Percentiles rank a stretch among this genome's conserved stretches.
Conservation (phyloP, 2,797 vertebrate species). For the Triplophysa yarkandensis region DNA sequence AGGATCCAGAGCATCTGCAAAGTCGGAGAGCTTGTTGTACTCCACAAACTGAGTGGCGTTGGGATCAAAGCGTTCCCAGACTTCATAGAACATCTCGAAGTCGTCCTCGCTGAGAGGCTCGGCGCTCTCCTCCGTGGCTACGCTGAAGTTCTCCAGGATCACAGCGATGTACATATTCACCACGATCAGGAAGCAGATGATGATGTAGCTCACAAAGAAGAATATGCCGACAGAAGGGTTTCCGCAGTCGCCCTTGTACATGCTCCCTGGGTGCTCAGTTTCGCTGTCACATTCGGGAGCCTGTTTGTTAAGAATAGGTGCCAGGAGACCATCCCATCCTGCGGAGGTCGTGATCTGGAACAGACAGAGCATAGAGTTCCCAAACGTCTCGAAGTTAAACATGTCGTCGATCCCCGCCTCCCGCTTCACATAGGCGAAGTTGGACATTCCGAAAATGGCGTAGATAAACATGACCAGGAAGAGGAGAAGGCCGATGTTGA, state of each 20-base stretch:
- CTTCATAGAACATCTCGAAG: constrained; percentile 98
- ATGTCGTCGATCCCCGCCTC: constrained; percentile 94
- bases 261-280: constrained; percentile 85
- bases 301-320: constrained; percentile 90
- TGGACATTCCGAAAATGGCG: constrained; percentile 97
- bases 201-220: constrained; percentile 97
- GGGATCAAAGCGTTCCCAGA: constrained; percentile 95
- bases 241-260: constrained; percentile 87
- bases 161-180: constrained; percentile 98
- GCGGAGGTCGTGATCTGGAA: constrained; percentile 96
- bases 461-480: constrained; percentile 99
- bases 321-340: constrained; percentile 89
- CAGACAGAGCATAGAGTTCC: constrained; percentile 97
- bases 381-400: constrained; percentile 98
- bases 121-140: constrained; percentile 93
- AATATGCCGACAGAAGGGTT: constrained; percentile 90
- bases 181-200: constrained; percentile 95
- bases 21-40: constrained; percentile 86
- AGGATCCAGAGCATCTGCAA: constrained; percentile 89
- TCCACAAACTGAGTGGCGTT: constrained; percentile 96
- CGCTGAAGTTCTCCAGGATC: constrained; percentile 96
- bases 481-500: constrained; percentile 95
- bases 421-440: constrained; percentile 94
- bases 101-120: constrained; percentile 94
- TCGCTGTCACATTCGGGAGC: constrained; percentile 89